Evolutionary conservation across 1,140 invertebrate species (phyloP).

Genomic region (Gyrodactylus salaris): DNA sequence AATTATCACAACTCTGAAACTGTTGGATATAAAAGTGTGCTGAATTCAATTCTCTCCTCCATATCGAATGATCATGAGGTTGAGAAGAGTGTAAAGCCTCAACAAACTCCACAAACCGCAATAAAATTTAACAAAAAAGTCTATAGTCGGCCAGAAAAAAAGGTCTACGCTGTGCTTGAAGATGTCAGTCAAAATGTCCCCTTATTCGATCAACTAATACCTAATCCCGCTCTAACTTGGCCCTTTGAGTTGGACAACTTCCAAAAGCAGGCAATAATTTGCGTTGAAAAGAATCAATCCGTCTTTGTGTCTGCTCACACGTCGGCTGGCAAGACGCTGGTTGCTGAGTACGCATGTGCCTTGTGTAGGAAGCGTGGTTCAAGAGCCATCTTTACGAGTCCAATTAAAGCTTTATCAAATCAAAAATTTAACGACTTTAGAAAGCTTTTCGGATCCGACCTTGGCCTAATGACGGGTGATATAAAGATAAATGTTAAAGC

Average conservation of each 20-base stretch:
- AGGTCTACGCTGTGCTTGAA: background rate
- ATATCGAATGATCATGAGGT: background rate
- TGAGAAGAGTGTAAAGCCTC: background rate
- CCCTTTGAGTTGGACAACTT: conserved; percentile 79
- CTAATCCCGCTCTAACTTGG: conserved; percentile 22
- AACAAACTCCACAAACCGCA: background rate
- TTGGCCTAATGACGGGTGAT: conserved; percentile 74
- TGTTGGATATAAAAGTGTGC: background rate
- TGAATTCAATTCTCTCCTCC: background rate
- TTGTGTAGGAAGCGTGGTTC: conserved; percentile 63
- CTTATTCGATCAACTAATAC: background rate
- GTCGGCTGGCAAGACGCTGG: conserved; percentile 90
- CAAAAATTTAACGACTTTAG: conserved; percentile 91
- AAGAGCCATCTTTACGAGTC: conserved; percentile 82
- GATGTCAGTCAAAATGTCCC: background rate
- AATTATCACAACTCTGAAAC: background rate
- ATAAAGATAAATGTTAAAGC: conserved; percentile 53
- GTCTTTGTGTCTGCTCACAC: conserved; percentile 96
- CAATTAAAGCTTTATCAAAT: conserved; percentile 93
- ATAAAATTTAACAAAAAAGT: background rate
- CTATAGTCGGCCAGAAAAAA: background rate
- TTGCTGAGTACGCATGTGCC: conserved; percentile 83
- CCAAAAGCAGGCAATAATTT: conserved; percentile 71
- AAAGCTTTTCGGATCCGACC: conserved; percentile 22
- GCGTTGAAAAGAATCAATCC: conserved; percentile 60